Evolutionary conservation across 2,888 invertebrate species (phyloP).

Genomic region (Apamea anceps): DNA sequence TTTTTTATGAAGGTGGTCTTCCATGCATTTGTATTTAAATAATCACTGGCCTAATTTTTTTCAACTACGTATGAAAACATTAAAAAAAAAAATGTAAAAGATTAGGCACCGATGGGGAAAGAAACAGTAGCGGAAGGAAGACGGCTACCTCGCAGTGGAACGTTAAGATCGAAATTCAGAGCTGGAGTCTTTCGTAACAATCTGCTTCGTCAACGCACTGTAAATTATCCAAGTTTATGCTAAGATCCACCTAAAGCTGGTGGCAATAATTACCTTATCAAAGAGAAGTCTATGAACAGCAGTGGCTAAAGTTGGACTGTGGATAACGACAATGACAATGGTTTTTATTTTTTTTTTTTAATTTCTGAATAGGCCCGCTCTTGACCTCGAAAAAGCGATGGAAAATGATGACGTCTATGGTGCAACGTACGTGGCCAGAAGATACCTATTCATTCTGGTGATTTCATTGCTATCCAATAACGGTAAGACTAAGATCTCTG

Average conservation of each 20-base stretch:
- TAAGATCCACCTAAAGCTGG: not conserved
- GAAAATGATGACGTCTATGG: no score
- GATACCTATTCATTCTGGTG: not conserved
- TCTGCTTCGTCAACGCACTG: not conserved
- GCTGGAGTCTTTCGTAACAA: no score
- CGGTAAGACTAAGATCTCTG: not conserved
- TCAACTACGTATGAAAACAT: not conserved
- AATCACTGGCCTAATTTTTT: not conserved
- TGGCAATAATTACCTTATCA: no score
- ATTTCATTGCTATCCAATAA: not conserved
- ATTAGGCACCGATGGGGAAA: not conserved
- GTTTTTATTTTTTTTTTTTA: no score
- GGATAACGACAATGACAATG: not conserved
- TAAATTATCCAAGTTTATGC: not conserved
- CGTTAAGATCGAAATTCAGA: no score
- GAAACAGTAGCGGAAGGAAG: not conserved
- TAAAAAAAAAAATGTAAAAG: not conserved
- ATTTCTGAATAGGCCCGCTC: no score
- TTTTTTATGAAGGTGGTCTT: not conserved
- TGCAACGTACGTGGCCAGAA: not conserved
- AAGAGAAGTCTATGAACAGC: not conserved
- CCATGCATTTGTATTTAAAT: not conserved
- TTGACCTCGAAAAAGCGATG: not conserved
- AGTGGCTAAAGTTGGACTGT: not conserved
- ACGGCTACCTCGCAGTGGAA: not conserved